A percentile compares a stretch with the other conserved stretches of the same genome.
Conservation (phyloP, 2,797 vertebrate species). For the Leptatherina wallacei region DNA sequence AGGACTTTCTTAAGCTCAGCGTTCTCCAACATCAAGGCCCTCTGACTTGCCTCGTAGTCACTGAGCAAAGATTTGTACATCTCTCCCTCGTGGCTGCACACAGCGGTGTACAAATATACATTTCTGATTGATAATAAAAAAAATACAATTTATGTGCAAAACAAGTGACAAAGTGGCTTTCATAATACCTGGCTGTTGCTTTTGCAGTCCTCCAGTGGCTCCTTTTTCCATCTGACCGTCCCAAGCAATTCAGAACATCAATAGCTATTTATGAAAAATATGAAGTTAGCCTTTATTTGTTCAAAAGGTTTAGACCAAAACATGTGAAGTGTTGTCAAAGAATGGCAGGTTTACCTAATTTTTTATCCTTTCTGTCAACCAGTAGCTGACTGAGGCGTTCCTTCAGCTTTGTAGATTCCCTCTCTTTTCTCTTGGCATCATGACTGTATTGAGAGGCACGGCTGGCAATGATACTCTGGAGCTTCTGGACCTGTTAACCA, state of each 20-base stretch:
- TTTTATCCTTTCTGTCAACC: conserved; percentile 94
- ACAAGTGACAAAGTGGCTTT: background rate
- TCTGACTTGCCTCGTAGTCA: conserved; percentile 92
- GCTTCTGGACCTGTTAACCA: conserved; percentile 89
- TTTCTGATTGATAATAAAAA: background rate
- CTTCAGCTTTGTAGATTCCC: conserved; percentile 93
- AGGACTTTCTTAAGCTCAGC: conserved; percentile 95
- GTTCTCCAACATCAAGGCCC: conserved; percentile 91
- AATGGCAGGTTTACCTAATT: conserved; percentile 83
- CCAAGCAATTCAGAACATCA: conserved; percentile 93
- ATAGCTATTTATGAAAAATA: conserved; percentile 84
- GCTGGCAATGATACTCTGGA: conserved; percentile 93
- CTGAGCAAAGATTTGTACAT: conserved; percentile 94
- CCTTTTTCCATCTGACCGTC: conserved; percentile 93
- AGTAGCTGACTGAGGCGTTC: conserved; percentile 94
- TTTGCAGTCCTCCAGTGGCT: conserved; percentile 94
- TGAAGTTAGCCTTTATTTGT: background rate
- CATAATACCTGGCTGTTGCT: conserved; percentile 87
- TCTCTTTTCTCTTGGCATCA: conserved; percentile 95
- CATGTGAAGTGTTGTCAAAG: background rate
- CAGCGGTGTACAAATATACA: conserved; percentile 10
- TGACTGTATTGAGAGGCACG: conserved; percentile 96
- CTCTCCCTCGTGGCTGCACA: conserved; percentile 90
- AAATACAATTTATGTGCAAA: background rate
- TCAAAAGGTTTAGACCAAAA: background rate